Evolutionary conservation across 2,797 vertebrate genomes (phyloP).

Genomic region (Poecilia gillii): DNA sequence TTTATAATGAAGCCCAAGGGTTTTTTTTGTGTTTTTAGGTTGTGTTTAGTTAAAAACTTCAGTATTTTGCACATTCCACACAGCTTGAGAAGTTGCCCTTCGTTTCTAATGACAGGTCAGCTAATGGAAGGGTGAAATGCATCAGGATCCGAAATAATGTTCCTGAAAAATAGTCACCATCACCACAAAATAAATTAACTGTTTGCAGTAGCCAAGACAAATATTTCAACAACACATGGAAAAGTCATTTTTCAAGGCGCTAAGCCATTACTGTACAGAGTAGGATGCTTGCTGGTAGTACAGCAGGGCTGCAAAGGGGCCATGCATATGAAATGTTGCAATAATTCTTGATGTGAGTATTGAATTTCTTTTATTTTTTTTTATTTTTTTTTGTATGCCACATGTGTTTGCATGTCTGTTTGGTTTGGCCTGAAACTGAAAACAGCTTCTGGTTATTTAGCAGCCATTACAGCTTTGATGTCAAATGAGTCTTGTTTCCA

Average conservation of each 20-base stretch:
- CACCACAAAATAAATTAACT: conserved; percentile 29
- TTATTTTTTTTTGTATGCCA: conserved; percentile 72
- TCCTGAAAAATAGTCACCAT: conserved; percentile 13
- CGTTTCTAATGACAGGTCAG: background rate
- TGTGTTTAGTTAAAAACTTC: conserved; percentile 27
- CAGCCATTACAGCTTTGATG: conserved; percentile 88
- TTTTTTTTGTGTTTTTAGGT: background rate
- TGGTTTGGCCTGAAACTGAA: conserved; percentile 86
- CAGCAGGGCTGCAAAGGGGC: conserved; percentile 41
- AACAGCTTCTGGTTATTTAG: conserved; percentile 88
- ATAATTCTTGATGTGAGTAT: conserved; percentile 64
- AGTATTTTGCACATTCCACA: conserved; percentile 20
- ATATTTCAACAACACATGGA: conserved; percentile 10
- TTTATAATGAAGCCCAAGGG: conserved; percentile 42
- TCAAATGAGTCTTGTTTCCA: conserved; percentile 85
- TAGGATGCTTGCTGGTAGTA: conserved; percentile 22
- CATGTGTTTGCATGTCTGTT: conserved; percentile 90
- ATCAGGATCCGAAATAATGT: conserved; percentile 14
- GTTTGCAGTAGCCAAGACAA: conserved; percentile 29
- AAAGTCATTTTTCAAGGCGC: conserved; percentile 24
- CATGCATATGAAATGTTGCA: conserved; percentile 43
- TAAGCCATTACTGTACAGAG: conserved; percentile 9
- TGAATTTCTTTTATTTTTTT: conserved; percentile 65
- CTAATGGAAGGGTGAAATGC: conserved; percentile 1
- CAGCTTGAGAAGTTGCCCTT: conserved; percentile 14